Evolutionary conservation across 2,113 vertebrate species (phyloP).

Genomic region (Melanerpes formicivorus): DNA sequence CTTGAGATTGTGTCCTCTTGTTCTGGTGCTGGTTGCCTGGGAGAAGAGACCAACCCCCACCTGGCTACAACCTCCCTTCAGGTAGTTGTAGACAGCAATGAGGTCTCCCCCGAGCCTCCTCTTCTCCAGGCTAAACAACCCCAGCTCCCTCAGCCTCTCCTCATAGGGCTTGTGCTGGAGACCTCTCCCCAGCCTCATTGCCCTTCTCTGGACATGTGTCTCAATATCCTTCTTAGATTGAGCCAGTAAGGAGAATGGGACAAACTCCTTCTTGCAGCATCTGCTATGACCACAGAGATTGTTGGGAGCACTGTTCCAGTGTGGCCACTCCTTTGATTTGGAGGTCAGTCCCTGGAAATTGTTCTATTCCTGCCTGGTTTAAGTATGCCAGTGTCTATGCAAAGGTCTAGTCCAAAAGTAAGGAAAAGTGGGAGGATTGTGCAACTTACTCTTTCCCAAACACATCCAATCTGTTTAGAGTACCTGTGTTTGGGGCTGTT

Average conservation of each 20-base stretch:
- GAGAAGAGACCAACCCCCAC: no score
- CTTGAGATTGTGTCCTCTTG: no score
- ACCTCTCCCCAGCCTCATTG: no score
- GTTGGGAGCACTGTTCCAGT: background rate
- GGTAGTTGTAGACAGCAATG: no score
- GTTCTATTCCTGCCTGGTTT: background rate
- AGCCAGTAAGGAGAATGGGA: background rate
- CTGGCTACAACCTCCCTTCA: no score
- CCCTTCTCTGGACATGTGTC: no score
- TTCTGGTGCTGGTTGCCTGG: no score
- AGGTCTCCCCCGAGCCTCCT: no score
- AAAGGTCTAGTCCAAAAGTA: background rate
- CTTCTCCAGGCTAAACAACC: no score
- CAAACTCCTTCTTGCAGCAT: background rate
- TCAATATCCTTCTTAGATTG: no score
- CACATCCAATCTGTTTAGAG: background rate
- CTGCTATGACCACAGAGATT: background rate
- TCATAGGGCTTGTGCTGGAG: no score
- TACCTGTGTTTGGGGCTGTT: background rate
- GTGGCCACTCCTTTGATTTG: accelerated
- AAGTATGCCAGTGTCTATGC: background rate
- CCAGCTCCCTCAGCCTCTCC: no score
- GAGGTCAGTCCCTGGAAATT: background rate
- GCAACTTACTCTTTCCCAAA: background rate
- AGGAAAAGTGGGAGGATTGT: background rate